Conservation (phyloP, 2,113 vertebrate species). For the Nerophis lumbriciformis region DNA sequence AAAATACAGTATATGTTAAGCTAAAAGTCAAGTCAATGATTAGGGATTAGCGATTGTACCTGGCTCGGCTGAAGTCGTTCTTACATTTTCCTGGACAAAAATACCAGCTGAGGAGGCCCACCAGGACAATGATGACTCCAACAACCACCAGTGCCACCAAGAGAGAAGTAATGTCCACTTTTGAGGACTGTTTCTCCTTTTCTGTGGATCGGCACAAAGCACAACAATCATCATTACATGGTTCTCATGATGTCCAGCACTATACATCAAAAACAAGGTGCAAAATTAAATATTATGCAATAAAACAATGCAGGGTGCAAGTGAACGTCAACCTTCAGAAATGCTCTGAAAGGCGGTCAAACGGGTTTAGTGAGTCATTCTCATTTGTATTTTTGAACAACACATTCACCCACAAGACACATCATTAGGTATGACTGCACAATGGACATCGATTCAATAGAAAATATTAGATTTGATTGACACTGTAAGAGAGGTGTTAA, state of each 20-base stretch:
- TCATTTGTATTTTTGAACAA: neutral
- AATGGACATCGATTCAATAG: no score
- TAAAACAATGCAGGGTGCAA: neutral
- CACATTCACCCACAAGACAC: neutral
- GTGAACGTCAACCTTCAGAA: neutral
- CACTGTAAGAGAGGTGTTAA: no score
- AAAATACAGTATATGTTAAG: neutral
- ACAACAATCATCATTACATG: conserved; percentile 5
- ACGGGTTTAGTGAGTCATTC: conserved; percentile 32
- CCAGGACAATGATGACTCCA: conserved; percentile 76
- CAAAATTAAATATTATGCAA: neutral
- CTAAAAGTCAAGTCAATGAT: neutral
- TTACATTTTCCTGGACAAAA: conserved; percentile 70
- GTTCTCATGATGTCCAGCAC: neutral
- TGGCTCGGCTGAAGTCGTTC: conserved; percentile 27
- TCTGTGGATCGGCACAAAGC: conserved; percentile 38
- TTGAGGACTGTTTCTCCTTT: conserved; percentile 33
- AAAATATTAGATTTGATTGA: no score
- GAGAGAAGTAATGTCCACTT: conserved; percentile 81
- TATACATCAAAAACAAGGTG: neutral
- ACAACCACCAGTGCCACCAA: conserved; percentile 82
- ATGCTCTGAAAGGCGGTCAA: conserved; percentile 9
- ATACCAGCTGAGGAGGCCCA: conserved; percentile 79
- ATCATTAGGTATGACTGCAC: no score
- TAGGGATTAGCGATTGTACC: conserved; percentile 27